Base-by-base conservation (phyloP, 2,888 invertebrate species). In the Apodemia mormo region DNA sequence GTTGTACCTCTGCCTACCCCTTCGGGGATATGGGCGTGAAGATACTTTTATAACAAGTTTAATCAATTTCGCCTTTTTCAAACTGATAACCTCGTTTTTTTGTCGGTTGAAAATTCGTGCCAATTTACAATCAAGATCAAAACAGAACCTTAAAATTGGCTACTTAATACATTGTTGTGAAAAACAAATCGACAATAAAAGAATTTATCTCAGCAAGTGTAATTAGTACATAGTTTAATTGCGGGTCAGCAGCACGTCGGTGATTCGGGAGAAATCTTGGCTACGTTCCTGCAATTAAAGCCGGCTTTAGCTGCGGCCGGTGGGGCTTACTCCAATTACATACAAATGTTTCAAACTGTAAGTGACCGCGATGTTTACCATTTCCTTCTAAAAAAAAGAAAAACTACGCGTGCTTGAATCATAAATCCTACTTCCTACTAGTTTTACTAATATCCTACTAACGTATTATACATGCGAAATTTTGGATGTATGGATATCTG, bases 211-310 rank as follows among this genome's bases (percentile, higher is more conserved):
- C 78, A 79, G 80, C 82, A 84, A 85, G 81, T 85, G 87, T 89
- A 89, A 90, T 90, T 88, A 90, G 88, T 88, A 87, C 86, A 86
- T 88, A 86, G 88, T 88, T 85, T 89, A 91, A 90, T 90, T 89
- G 88, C 84, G 76, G 78, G 75, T 69, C 80, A 73, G 82, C 79
- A 37, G 64, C 64, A 64, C 64, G 75, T 79, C 80, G 86, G 85
- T 82, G 88, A 86, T 88, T 88, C 83, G 82, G 85, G 81, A 78
- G 81, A 81, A 85, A 85, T 90, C 89, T 90, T 90, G 90, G 90
- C 90, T 81, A 78, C 80, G 82, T 81, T 87, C 82, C 85, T 86
- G 85, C 88, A 90, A 90, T 90, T 90, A 90, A 86, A 81, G 82
- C 83, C 75, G 82, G 87, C 85, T 86, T 85, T 85, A 81, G 82